Evolutionary conservation across 2,797 vertebrate genomes (phyloP), one percentile per base, ranked within the genome.

Genomic region (Syncerus caffer): DNA sequence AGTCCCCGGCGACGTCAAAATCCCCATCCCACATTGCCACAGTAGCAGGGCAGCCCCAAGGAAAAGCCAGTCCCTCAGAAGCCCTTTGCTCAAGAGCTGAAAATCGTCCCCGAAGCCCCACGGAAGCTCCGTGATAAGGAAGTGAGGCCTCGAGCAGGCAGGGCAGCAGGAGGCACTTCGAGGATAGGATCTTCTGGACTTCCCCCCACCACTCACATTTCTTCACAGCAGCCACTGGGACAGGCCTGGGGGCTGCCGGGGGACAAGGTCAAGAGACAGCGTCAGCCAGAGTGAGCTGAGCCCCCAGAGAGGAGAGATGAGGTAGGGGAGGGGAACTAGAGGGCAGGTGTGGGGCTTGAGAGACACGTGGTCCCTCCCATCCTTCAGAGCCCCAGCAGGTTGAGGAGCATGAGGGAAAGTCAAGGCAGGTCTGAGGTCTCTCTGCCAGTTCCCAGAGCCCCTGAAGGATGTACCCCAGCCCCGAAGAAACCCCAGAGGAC

Each of bases 11-110:
- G 5, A n/a, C 29, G 12, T 47, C 17, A 5, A 94, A 98, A 97
- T 82, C 57, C 93, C 86, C 76, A 88, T 47, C 29, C 51, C 27
- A 13, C 3, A 0, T 47, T 23, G 47, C 29, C 9, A 9, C 19
- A n/a, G 17, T 25, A 27, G 50, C 47, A 95, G 94, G 95, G 50
- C 90, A 97, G 83, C 94, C 95, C 97, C 96, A 4, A 89, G 96
- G 92, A 95, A 98, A 97, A 95, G 82, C 94, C 92, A 53, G 64
- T 45, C 89, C 47, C 90, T 83, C 71, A 25, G 27, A 79, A 60
- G 51, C 27, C 74, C 11, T 55, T 60, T 92, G 47, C 62, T 89
- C 71, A 95, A 89, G 57, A 85, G 19, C 50, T 42, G 78, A 58
- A 92, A 97, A 97, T 88, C 95, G 95, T 42, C 93, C 92, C 50